Evolutionary conservation across 2,797 vertebrate species (phyloP).

Genomic region (Anguilla megastoma): DNA sequence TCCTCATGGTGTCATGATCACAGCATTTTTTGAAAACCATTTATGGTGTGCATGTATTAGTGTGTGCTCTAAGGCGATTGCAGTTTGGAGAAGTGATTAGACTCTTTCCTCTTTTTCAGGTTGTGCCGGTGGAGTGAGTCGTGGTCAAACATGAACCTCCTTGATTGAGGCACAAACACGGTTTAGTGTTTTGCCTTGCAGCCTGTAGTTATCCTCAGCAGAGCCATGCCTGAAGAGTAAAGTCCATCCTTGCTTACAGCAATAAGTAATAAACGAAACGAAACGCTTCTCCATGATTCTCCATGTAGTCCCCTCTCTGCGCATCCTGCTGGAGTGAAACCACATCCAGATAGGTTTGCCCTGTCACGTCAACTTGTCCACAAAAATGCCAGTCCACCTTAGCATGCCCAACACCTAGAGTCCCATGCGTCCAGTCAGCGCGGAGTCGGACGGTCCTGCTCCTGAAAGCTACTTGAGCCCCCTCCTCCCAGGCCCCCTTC

Average conservation of each 20-base stretch:
- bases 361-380: constrained; percentile 63
- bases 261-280: constrained; percentile 62
- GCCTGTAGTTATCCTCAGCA: constrained; percentile 77
- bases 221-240: constrained; percentile 89
- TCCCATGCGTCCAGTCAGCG: constrained; percentile 91
- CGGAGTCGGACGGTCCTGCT: constrained; percentile 88
- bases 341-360: constrained; percentile 72
- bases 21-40: constrained; percentile 11
- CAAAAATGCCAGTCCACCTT: constrained; percentile 80
- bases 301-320: constrained; percentile 82
- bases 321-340: constrained; percentile 84
- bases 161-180: constrained; percentile 73
- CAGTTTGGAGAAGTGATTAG: constrained; percentile 34
- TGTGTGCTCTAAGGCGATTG: background rate
- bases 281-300: constrained; percentile 76
- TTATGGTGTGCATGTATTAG: background rate
- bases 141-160: constrained; percentile 84
- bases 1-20: constrained; percentile 22
- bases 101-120: constrained; percentile 72
- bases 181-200: constrained; percentile 76
- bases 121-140: constrained; percentile 83
- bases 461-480: constrained; percentile 87
- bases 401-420: constrained; percentile 90
- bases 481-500: constrained; percentile 76
- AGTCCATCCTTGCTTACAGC: constrained; percentile 80